These are phyloP conservation scores for Varanus komodoensis DNA, from an alignment of 2,113 vertebrate species.

Conservation along the genomic window DNA sequence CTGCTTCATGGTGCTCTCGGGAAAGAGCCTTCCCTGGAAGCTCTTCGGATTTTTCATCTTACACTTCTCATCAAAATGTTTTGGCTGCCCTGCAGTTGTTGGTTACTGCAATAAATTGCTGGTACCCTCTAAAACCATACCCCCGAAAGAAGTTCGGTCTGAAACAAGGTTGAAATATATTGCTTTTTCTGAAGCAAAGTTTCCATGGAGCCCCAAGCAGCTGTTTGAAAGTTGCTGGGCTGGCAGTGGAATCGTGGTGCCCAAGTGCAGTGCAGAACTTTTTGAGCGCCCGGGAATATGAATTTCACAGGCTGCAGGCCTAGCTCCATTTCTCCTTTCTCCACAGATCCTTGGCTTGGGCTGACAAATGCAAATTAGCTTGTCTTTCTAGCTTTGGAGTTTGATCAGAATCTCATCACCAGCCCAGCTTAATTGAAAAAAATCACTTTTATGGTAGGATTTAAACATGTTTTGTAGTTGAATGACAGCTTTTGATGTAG, in stretches of 20 bases:
- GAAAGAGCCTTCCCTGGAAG: conserved; percentile 8
- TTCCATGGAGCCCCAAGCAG: background rate
- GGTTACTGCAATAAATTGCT: conserved; percentile 20
- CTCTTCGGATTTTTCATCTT: background rate
- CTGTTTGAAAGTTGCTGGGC: background rate
- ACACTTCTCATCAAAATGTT: background rate
- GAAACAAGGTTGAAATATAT: conserved; percentile 18
- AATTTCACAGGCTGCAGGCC: background rate
- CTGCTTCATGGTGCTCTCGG: background rate
- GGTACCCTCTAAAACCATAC: background rate
- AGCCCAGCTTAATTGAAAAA: conserved; percentile 74
- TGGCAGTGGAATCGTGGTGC: background rate
- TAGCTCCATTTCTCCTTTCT: background rate
- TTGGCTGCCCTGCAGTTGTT: conserved; percentile 31
- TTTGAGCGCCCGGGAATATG: conserved; percentile 37
- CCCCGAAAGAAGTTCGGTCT: conserved; percentile 24
- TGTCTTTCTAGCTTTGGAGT: conserved; percentile 60
- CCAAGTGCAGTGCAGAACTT: conserved; percentile 30
- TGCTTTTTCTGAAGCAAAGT: conserved; percentile 42
- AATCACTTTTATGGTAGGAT: conserved; percentile 72
- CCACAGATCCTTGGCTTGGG: conserved; percentile 13
- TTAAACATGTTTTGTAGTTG: conserved; percentile 78
- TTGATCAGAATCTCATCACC: conserved; percentile 71
- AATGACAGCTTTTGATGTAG: conserved; percentile 74
- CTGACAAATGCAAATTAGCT: conserved; percentile 64